phyloP scores from a whole-genome alignment of 2,888 invertebrate genomes.

The Pyralis farinalis region DNA sequence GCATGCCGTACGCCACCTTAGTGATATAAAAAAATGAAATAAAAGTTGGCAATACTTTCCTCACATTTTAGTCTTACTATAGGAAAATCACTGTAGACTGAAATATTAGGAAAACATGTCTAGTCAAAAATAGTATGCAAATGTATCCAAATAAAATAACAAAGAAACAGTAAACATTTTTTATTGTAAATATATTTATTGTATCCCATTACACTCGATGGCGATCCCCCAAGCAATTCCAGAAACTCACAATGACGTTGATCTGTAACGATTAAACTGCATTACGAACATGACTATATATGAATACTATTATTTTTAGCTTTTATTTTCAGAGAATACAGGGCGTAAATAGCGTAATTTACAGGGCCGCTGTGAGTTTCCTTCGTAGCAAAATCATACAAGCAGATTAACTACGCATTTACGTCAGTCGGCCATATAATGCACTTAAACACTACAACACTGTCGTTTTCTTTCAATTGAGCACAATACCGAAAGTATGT shows the following conservation, averaged over 20 bases:
- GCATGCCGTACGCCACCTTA: too few relatives aligned
- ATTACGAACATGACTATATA: background rate
- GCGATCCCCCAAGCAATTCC: conserved; percentile 45
- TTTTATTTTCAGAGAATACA: conserved; percentile 20
- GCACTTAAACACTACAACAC: conserved; percentile 51
- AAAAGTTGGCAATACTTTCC: too few relatives aligned
- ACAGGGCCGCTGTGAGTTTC: conserved; percentile 47
- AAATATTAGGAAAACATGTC: too few relatives aligned
- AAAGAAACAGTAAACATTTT: conserved; percentile 76
- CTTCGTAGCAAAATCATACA: conserved; percentile 47
- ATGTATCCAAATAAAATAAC: conserved; percentile 47
- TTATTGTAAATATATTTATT: conserved; percentile 79
- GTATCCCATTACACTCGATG: conserved; percentile 65
- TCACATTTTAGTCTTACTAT: too few relatives aligned
- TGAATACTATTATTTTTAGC: background rate
- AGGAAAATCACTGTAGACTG: too few relatives aligned
- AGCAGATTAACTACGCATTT: conserved; percentile 42
- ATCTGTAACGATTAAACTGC: conserved; percentile 17
- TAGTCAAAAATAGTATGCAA: too few relatives aligned
- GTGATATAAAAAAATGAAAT: too few relatives aligned
- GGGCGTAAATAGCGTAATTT: conserved; percentile 28
- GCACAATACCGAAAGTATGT: conserved; percentile 27
- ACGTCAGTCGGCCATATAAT: conserved; percentile 61
- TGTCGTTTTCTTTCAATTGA: conserved; percentile 42
- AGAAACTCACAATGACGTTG: conserved; percentile 39